Evolutionary conservation across 2,797 vertebrate genomes (phyloP), one percentile per base, ranked within the genome.

Genomic region (Falco cherrug): DNA sequence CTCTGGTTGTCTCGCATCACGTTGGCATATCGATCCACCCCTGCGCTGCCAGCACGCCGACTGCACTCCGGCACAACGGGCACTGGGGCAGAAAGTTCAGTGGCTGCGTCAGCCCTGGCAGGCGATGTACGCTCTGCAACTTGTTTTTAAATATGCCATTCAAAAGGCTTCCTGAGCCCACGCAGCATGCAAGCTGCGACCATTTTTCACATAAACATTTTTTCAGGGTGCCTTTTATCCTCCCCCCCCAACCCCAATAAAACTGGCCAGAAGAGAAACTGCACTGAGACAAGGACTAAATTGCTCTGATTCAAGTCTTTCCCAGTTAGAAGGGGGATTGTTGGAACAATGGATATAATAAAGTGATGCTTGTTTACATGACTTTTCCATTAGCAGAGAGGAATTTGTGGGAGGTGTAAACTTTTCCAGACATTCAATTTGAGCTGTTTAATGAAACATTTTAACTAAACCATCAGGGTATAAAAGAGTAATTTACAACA

Each of bases 351-450:
- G 73, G 63, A n/a, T 56, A 39, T 77, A 84, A 96, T 86, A 96
- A 86, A 94, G 85, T 64, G 68, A 89, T 83, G 50, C 41, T 87
- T 87, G 96, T 89, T 87, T 92, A 90, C 87, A 77, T 59, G 50
- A 81, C 47, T 91, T 89, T 77, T 79, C 91, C 87, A 96, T 94
- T 96, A 96, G 79, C 79, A 84, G 54, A 85, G n/a, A 50, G 88
- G 67, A 88, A 94, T 96, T 97, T 97, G 93, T 86, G 69, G 89
- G 84, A 97, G 81, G 87, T 67, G 47, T 92, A 94, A 96, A 93
- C 82, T 95, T 94, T 89, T 90, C 90, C 67, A 93, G 90, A 86
- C 89, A 84, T 94, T 90, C 90, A 94, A 84, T 94, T 92, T 79
- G 69, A 59, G 63, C 69, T 86, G 69, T 86, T 95, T 97, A 94